A percentile compares a stretch with the other conserved stretches of the same genome.
Conservation (phyloP, 2,888 invertebrate species). For the Agrilus mali region DNA sequence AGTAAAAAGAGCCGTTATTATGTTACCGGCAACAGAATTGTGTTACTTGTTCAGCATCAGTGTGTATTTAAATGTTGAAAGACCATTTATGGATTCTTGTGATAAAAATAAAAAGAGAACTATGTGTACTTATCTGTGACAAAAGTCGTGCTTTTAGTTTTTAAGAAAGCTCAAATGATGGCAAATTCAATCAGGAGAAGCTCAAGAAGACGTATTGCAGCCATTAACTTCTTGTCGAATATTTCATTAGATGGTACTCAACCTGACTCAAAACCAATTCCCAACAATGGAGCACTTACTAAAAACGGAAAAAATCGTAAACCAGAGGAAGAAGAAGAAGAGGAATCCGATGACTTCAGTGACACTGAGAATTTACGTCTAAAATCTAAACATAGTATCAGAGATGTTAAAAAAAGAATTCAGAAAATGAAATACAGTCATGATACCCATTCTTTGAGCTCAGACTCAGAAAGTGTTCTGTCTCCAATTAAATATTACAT, state of each 20-base stretch:
- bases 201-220: slow-evolving; percentile 78
- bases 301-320: slow-evolving; percentile 14
- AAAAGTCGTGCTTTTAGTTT: slow-evolving; percentile 3
- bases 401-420: slow-evolving; percentile 16
- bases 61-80: too few relatives aligned
- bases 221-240: slow-evolving; percentile 87
- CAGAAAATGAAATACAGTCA: slow-evolving; percentile 16
- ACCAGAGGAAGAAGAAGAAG: slow-evolving; percentile 21
- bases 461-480: slow-evolving; percentile 59
- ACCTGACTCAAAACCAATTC: slow-evolving; percentile 53
- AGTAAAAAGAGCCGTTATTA: too few relatives aligned
- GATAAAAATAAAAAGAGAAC: slow-evolving; percentile 6
- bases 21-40: too few relatives aligned
- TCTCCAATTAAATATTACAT: slow-evolving; percentile 47
- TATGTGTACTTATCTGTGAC: slow-evolving; percentile 10
- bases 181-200: slow-evolving; percentile 43
- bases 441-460: slow-evolving; percentile 53
- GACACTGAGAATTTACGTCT: slow-evolving; percentile 21
- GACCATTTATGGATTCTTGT: too few relatives aligned
- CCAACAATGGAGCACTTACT: slow-evolving; percentile 31
- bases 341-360: slow-evolving; percentile 30
- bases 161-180: slow-evolving; percentile 26
- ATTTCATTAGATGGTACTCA: slow-evolving; percentile 89
- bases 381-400: slow-evolving; percentile 9
- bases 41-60: too few relatives aligned